These are phyloP conservation scores for Pseudanteris insignis DNA, from an alignment of 2,888 invertebrate species.

Conservation along the genomic window DNA sequence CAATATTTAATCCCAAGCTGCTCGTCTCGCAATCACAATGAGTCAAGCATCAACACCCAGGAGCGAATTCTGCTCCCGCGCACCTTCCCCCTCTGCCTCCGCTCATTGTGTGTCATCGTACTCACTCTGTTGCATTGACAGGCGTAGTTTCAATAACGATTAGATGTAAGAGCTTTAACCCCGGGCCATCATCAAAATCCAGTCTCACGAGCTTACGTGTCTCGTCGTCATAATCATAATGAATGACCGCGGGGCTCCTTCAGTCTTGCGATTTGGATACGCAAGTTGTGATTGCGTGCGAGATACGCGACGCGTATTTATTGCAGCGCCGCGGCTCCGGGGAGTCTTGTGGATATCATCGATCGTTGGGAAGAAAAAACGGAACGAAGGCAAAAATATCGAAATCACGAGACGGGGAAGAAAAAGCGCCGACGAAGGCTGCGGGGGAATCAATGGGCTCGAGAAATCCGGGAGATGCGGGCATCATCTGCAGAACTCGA, in stretches of 20 bases:
- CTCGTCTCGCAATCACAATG: too few relatives aligned
- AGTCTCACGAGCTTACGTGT: slow-evolving; percentile 43
- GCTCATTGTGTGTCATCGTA: too few relatives aligned
- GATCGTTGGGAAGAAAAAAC: slow-evolving; percentile 6
- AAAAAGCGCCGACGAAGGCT: slow-evolving; percentile 15
- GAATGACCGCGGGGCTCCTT: slow-evolving; percentile 30
- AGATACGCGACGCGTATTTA: slow-evolving; percentile 48
- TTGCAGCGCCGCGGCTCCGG: slow-evolving; percentile 31
- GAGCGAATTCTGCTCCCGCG: too few relatives aligned
- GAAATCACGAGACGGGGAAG: slow-evolving; percentile 13
- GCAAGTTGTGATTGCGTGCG: slow-evolving; percentile 45
- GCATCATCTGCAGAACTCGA: slow-evolving; percentile 38
- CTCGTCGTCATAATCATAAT: slow-evolving; percentile 47
- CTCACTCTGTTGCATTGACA: too few relatives aligned
- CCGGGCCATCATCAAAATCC: slow-evolving; percentile 30
- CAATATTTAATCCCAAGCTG: too few relatives aligned
- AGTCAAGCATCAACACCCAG: too few relatives aligned
- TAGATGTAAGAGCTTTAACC: slow-evolving; percentile 45
- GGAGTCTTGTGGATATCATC: slow-evolving; percentile 11
- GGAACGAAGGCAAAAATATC: background rate
- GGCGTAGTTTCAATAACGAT: slow-evolving; percentile 45
- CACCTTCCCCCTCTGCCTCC: too few relatives aligned
- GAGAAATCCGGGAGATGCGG: slow-evolving; percentile 27
- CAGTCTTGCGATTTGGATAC: slow-evolving; percentile 21
- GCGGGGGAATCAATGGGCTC: slow-evolving; percentile 2